A percentile compares a stretch with the other conserved stretches of the same genome.
Evolutionary conservation across 2,797 vertebrate genomes (phyloP).

Genomic region (Halcyon chelicuti): DNA sequence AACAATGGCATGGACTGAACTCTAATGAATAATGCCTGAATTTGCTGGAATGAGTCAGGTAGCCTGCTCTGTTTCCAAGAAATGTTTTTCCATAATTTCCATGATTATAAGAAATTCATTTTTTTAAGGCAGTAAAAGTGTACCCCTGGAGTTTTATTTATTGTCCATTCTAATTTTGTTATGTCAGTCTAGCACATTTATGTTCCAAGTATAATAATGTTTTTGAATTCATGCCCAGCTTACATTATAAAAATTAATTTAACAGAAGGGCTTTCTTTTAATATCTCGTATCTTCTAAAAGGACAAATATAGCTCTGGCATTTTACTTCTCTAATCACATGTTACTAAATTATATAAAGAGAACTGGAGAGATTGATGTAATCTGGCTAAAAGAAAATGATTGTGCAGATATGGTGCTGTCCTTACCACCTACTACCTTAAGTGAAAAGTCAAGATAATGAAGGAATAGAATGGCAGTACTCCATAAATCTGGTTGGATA

Average conservation of each 20-base stretch:
- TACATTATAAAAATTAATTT: slow-evolving; percentile 8
- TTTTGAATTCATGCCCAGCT: slow-evolving; percentile 49
- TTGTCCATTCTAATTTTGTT: slow-evolving; percentile 33
- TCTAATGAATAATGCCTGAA: background rate
- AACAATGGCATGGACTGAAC: background rate
- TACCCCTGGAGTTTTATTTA: slow-evolving; percentile 3
- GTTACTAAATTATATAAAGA: background rate
- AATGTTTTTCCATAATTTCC: slow-evolving; percentile 12
- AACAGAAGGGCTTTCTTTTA: background rate
- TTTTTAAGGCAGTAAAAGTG: background rate
- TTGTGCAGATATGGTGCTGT: background rate
- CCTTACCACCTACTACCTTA: background rate
- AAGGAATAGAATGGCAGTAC: background rate
- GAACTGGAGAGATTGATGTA: background rate
- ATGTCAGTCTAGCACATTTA: slow-evolving; percentile 39
- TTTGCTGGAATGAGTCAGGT: background rate
- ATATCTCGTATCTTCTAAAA: background rate
- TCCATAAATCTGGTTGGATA: background rate
- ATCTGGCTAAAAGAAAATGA: background rate
- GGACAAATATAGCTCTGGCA: background rate
- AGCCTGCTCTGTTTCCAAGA: background rate
- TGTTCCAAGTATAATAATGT: background rate
- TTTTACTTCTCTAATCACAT: background rate
- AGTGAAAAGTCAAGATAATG: background rate
- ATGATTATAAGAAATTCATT: background rate